Base-by-base conservation (phyloP, 2,888 invertebrate species). In the Pycnomerus fuliginosus region DNA sequence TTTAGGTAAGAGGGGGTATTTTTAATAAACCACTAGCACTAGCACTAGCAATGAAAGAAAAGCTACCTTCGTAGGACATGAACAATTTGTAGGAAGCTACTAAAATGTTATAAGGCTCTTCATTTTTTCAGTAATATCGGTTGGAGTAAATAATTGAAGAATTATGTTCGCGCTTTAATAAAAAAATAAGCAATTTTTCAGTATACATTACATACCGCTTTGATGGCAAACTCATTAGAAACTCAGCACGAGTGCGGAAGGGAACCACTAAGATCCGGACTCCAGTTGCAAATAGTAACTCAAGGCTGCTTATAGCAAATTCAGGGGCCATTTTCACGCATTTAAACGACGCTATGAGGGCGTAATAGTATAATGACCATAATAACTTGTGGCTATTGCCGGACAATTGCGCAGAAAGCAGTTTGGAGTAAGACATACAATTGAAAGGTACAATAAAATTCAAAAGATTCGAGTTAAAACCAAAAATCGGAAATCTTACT, bases 291-390 rank as follows among this genome's bases (percentile, higher is more conserved):
- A 53, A 57, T 53, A 50, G 48, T 53, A 55, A 61, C 60, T 67
- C 68, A 70, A 69, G 69, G 67, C 62, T 60, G 55, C 57, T 63
- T 58, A 55, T 62, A 61, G 64, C 65, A 60, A 67, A 67, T 67
- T 68, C 67, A 69, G 60, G 69, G 65, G 64, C 67, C 67, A 70
- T 70, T 70, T 71, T 69, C 62, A 68, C 67, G 68, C 65, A 67
- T 70, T 69, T 68, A 70, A 70, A 67, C 61, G 59, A 58, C 60
- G 65, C 59, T 66, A 63, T 59, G 71, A 71, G 69, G 72, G 71
- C 72, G 71, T 72, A 72, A 72, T 72, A 69, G 67, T 64, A 70
- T 72, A 72, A 72, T 72, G 67, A 66, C 67, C 64, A 64, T 72
- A 72, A 72, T 72, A 65, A 67, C 66, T 64, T 62, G 62, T 61